Percentiles rank a stretch among this genome's conserved stretches.
Conservation (phyloP, 2,113 vertebrate species). For the Ranitomeya imitator region DNA sequence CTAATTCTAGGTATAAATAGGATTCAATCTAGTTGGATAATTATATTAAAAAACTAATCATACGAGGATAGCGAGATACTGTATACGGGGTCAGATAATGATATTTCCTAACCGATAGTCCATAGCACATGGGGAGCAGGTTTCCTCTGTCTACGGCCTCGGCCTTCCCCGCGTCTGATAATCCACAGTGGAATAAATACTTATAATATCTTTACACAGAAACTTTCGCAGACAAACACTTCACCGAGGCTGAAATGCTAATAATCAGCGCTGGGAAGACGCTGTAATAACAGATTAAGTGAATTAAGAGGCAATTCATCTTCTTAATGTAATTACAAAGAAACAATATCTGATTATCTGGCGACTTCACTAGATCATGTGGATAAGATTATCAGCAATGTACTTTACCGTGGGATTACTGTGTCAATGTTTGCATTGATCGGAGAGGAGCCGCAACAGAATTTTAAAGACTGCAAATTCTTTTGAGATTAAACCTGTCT, state of each 20-base stretch:
- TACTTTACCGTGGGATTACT: constrained; percentile 37
- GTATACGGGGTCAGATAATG: too few relatives aligned
- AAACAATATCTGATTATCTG: constrained; percentile 41
- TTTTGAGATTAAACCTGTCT: constrained; percentile 10
- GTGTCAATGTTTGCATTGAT: constrained; percentile 41
- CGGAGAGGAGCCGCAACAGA: neutral
- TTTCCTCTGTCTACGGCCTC: neutral
- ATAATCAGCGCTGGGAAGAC: neutral
- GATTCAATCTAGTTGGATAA: too few relatives aligned
- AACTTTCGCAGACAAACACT: constrained; percentile 1
- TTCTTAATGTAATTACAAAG: constrained; percentile 42
- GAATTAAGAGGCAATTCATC: constrained; percentile 43
- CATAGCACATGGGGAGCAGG: too few relatives aligned
- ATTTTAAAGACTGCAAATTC: neutral
- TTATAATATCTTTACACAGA: neutral
- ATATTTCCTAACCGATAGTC: too few relatives aligned
- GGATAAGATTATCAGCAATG: constrained; percentile 45
- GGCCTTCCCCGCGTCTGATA: neutral
- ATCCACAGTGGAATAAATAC: neutral
- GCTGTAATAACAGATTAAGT: constrained; percentile 38
- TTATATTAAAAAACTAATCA: too few relatives aligned
- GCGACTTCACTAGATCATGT: constrained; percentile 31
- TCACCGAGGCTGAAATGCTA: constrained; percentile 1
- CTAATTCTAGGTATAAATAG: too few relatives aligned
- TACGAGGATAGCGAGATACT: too few relatives aligned